phyloP scores from a whole-genome alignment of 1,140 invertebrate genomes.

The Drosophila yakuba region DNA sequence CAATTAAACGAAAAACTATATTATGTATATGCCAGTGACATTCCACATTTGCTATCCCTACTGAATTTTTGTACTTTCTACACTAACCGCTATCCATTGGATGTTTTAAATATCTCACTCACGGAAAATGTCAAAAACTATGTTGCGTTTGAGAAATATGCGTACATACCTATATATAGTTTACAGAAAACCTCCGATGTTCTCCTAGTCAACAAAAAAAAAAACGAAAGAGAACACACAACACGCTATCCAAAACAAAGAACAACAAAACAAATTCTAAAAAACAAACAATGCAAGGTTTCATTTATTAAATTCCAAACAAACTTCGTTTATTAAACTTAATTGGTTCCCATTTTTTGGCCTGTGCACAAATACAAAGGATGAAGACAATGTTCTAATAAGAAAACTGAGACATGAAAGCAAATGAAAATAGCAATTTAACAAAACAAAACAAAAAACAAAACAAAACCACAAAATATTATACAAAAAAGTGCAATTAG shows the following conservation, averaged over 20 bases:
- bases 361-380: constrained; percentile 12
- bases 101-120: constrained; percentile 6
- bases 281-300: constrained; percentile 20
- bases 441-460: constrained; percentile 34
- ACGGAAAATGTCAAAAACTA: neutral
- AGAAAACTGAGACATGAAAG: constrained; percentile 18
- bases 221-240: constrained; percentile 36
- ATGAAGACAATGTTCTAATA: constrained; percentile 13
- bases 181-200: constrained; percentile 18
- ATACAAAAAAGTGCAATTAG: constrained; percentile 81
- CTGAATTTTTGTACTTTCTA: constrained; percentile 2
- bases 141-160: constrained; percentile 2
- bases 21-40: constrained; percentile 17
- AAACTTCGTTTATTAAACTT: constrained; percentile 4
- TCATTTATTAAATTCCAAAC: constrained; percentile 14
- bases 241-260: constrained; percentile 1
- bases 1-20: constrained; percentile 8
- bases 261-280: neutral
- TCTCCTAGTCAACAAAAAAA: constrained; percentile 44
- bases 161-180: constrained; percentile 2
- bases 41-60: constrained; percentile 13
- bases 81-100: neutral
- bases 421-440: constrained; percentile 60
- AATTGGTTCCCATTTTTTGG: constrained; percentile 3
- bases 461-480: constrained; percentile 34